Evolutionary conservation across 92 coral and sea anemone species (phyloP).

Genomic region (Phenganax marumi): DNA sequence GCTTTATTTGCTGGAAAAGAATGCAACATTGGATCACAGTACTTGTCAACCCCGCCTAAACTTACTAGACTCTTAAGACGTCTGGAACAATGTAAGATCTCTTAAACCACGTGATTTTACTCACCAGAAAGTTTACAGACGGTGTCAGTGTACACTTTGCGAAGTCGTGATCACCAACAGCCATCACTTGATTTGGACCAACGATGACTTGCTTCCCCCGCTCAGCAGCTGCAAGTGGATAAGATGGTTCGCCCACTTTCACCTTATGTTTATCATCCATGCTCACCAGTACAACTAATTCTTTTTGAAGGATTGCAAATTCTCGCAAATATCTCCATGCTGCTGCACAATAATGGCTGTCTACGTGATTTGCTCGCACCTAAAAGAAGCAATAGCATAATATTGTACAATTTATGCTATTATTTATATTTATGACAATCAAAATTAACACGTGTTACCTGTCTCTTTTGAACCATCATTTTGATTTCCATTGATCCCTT

Average conservation of each 20-base stretch:
- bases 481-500: constrained; percentile 7
- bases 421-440: no score
- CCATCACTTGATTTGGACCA: constrained; percentile 42
- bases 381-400: no score
- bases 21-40: no score
- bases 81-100: no score
- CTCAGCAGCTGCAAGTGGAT: constrained; percentile 42
- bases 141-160: constrained; percentile 26
- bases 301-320: constrained; percentile 18
- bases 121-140: constrained; percentile 26
- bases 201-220: constrained; percentile 43
- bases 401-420: no score
- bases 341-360: neutral
- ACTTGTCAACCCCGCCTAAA: no score
- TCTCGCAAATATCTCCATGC: constrained; percentile 33
- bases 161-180: constrained; percentile 43
- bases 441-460: no score
- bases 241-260: constrained; percentile 31
- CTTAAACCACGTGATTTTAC: no score
- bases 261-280: constrained; percentile 47
- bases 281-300: constrained; percentile 7
- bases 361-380: neutral
- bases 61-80: no score
- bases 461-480: constrained; percentile 35
- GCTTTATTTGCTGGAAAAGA: no score